These are phyloP conservation scores for Paramisgurnus dabryanus DNA, from an alignment of 2,113 vertebrate species.

Conservation along the genomic window DNA sequence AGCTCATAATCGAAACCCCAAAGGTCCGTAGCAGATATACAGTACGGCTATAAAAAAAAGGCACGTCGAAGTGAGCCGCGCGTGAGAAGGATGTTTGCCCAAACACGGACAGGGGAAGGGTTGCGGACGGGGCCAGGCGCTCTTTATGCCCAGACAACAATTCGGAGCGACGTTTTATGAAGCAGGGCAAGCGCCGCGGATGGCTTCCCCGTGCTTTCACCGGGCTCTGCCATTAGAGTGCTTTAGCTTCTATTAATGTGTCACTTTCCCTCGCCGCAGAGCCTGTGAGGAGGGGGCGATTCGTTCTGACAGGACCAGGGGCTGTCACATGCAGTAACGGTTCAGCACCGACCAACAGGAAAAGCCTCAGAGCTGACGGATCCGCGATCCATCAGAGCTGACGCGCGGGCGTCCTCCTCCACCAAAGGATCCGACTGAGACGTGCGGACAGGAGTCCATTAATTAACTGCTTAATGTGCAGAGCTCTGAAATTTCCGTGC, in stretches of 20 bases:
- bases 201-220: constrained; percentile 58
- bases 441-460: constrained; percentile 55
- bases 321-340: constrained; percentile 71
- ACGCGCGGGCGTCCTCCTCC: constrained; percentile 62
- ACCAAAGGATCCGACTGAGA: constrained; percentile 46
- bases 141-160: constrained; percentile 44
- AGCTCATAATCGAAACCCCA: constrained; percentile 27
- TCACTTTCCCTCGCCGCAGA: constrained; percentile 72
- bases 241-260: constrained; percentile 78
- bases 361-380: constrained; percentile 69
- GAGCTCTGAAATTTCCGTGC: constrained; percentile 40
- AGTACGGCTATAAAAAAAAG: background rate
- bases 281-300: constrained; percentile 66
- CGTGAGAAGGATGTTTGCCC: constrained; percentile 14
- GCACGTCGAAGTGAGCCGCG: background rate
- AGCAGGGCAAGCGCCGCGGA: constrained; percentile 59
- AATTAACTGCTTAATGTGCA: constrained; percentile 66
- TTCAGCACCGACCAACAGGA: constrained; percentile 66
- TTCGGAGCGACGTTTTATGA: constrained; percentile 67
- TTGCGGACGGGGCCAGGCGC: constrained; percentile 24
- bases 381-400: constrained; percentile 69
- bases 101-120: constrained; percentile 23
- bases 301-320: constrained; percentile 74
- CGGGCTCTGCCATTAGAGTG: constrained; percentile 70
- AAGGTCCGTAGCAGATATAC: constrained; percentile 1